Evolutionary conservation across 2,113 vertebrate genomes (phyloP), one percentile per base, ranked within the genome.

Genomic region (Callionymus lyra): DNA sequence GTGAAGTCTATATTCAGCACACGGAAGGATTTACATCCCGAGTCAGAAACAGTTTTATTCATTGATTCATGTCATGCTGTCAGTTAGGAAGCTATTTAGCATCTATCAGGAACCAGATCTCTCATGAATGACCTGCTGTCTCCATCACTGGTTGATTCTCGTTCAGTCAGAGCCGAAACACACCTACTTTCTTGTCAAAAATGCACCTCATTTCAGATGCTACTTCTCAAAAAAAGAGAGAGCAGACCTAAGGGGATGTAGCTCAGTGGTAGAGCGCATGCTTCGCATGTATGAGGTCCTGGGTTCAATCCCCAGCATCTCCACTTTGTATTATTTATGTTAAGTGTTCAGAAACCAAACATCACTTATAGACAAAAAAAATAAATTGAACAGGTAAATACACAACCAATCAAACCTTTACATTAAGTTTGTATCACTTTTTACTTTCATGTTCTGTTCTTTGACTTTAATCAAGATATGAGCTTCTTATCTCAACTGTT

Each of bases 241-340:
- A n/a, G n/a, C n/a, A n/a, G n/a, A n/a, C 15, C 4, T 2, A 46
- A 12, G 79, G 85, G 84, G 86, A 87, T 87, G 86, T 87, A 87
- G 86, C 86, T 87, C 86, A 87, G 86, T 87, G 86, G 86, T 86
- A 87, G 86, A 87, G 86, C 84, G 84, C 86, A 76, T 87, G 86
- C 85, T 87, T 87, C 82, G 85, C 85, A 86, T 87, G 85, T 85
- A 86, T 85, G 85, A 86, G 83, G 84, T 76, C 84, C 84, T 80
- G 85, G 85, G 85, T 87, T 87, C 85, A 86, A 86, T 85, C 85
- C 84, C 85, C 84, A 83, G 85, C 85, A 86, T 87, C 85, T 87
- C 85, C 85, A 85, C 0, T 11, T 47, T 47, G 17, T 50, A 33
- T 38, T 37, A 8, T 8, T 27, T 27, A 27, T 4, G 21, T 27